A percentile compares a stretch with the other conserved stretches of the same genome.
Conservation (phyloP, 1,140 invertebrate species). For the Melanaphis sacchari region DNA sequence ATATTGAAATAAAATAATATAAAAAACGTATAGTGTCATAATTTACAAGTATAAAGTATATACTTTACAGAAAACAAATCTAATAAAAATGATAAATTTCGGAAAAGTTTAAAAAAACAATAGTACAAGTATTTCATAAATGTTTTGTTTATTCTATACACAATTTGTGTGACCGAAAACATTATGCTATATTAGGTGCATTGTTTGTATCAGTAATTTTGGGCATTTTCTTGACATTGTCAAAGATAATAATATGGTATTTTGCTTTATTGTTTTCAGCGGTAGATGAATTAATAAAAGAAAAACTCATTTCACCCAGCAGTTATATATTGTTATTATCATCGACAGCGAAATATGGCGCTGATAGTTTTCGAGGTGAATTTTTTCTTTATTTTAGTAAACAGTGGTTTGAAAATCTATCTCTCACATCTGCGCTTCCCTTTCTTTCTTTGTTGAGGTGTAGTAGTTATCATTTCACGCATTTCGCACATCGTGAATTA, state of each 20-base stretch:
- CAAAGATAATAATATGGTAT: background rate
- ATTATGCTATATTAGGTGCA: background rate
- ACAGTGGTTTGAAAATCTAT: background rate
- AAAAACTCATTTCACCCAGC: background rate
- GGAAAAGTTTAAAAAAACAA: background rate
- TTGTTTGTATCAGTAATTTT: background rate
- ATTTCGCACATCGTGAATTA: background rate
- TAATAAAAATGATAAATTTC: background rate
- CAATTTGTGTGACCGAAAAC: background rate
- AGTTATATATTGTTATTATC: background rate
- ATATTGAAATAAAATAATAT: background rate
- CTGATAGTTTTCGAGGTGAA: background rate
- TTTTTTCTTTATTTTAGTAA: background rate
- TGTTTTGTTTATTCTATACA: background rate
- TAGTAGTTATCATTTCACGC: constrained; percentile 23
- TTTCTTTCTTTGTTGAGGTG: background rate
- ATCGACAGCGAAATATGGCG: background rate
- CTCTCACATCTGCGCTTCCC: background rate
- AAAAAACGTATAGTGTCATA: background rate
- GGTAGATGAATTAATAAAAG: background rate
- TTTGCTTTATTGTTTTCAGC: background rate
- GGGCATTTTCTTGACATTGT: background rate
- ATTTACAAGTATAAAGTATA: background rate
- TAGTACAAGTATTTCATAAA: background rate
- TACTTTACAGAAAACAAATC: background rate